phyloP scores from a whole-genome alignment of 2,888 invertebrate genomes.

The Linyphia triangularis region DNA sequence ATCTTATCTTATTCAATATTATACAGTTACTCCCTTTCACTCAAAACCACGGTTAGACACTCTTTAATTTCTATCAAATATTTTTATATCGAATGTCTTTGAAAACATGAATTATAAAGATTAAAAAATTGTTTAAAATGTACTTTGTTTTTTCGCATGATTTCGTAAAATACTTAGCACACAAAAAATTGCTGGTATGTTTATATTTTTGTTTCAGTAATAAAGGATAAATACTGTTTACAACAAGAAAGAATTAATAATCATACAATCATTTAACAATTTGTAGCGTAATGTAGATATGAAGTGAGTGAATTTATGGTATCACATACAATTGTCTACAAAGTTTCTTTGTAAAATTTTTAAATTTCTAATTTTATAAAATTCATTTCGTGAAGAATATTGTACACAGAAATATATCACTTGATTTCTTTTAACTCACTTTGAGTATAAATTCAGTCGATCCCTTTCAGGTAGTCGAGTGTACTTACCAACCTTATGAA shows the following conservation, averaged over 20 bases:
- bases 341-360: neutral
- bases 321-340: constrained; percentile 20
- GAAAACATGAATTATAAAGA: no score
- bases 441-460: neutral
- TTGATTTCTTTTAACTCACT: neutral
- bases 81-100: neutral
- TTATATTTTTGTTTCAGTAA: no score
- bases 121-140: neutral
- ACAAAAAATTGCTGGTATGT: no score
- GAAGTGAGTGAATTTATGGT: neutral
- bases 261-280: neutral
- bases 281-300: neutral
- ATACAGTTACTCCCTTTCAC: no score
- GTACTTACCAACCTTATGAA: neutral
- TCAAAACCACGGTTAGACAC: no score
- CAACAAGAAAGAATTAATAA: neutral
- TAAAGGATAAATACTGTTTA: no score
- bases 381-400: neutral
- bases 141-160: neutral
- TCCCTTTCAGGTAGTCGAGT: no score
- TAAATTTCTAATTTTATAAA: neutral
- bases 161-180: neutral
- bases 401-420: constrained; percentile 16
- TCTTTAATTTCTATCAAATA: neutral
- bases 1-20: no score